Evolutionary conservation across 2,113 vertebrate genomes (phyloP).

Genomic region (Gasterosteus nipponicus): DNA sequence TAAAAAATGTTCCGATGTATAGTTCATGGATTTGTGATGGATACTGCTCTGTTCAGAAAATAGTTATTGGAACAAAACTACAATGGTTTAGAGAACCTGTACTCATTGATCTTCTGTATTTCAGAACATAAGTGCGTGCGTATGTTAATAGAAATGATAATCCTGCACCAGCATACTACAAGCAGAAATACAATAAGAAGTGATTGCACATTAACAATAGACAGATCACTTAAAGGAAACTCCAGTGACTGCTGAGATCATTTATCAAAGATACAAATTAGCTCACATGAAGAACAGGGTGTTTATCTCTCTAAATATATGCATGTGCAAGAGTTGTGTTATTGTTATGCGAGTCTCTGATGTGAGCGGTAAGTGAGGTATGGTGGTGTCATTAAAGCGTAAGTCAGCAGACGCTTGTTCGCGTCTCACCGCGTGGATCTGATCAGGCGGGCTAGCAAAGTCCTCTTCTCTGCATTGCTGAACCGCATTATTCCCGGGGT

Average conservation of each 20-base stretch:
- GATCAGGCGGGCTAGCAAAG: slow-evolving; percentile 88
- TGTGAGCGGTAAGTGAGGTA: slow-evolving; percentile 30
- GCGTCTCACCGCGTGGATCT: slow-evolving; percentile 87
- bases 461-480: slow-evolving; percentile 88
- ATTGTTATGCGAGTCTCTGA: slow-evolving; percentile 16
- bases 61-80: too few species aligned
- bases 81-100: background rate
- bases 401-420: slow-evolving; percentile 17
- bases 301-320: slow-evolving; percentile 30
- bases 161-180: slow-evolving; percentile 3
- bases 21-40: too few species aligned
- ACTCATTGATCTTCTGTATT: background rate
- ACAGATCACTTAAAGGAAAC: slow-evolving; percentile 11
- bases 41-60: background rate
- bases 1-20: background rate
- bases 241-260: background rate
- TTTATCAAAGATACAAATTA: slow-evolving; percentile 45
- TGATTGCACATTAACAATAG: background rate
- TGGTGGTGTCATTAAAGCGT: slow-evolving; percentile 15
- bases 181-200: background rate
- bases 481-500: slow-evolving; percentile 90
- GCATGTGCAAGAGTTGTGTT: slow-evolving; percentile 12
- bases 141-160: background rate
- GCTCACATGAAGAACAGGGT: slow-evolving; percentile 20
- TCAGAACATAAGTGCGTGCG: background rate